Conservation (phyloP, 2,797 vertebrate genomes). For the Trachurus trachurus region DNA sequence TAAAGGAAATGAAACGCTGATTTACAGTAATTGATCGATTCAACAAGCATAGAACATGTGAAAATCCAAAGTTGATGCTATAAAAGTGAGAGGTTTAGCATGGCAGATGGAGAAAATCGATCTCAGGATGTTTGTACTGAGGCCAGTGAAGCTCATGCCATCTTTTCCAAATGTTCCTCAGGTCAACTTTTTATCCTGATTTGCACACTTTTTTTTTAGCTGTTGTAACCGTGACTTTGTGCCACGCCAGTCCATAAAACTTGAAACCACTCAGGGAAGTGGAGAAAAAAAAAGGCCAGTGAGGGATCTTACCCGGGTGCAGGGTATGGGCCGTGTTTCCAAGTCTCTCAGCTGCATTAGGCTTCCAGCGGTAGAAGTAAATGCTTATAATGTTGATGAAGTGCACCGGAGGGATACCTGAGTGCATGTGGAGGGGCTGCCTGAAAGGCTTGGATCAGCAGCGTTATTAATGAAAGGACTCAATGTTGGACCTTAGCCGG, state of each 20-base stretch:
- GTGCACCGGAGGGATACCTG: constrained; percentile 59
- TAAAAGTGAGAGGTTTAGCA: background rate
- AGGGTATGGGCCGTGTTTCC: constrained; percentile 12
- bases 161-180: background rate
- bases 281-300: constrained; percentile 14
- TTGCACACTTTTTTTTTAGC: constrained; percentile 9
- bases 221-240: constrained; percentile 19
- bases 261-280: constrained; percentile 35
- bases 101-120: background rate
- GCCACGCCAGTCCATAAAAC: constrained; percentile 51
- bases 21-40: too few relatives aligned
- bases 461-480: constrained; percentile 68
- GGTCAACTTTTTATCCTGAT: constrained; percentile 19
- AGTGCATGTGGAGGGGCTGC: constrained; percentile 35
- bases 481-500: constrained; percentile 47
- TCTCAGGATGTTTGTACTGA: background rate
- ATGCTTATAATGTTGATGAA: constrained; percentile 62
- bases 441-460: constrained; percentile 56
- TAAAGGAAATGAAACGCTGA: too few relatives aligned
- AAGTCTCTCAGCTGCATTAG: constrained; percentile 45
- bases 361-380: constrained; percentile 48
- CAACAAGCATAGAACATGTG: too few relatives aligned
- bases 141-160: background rate
- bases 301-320: constrained; percentile 11
- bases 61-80: background rate